Percentiles rank a stretch among this genome's conserved stretches.
phyloP scores from a whole-genome alignment of 1,140 invertebrate species.

The Cotesia glomerata region DNA sequence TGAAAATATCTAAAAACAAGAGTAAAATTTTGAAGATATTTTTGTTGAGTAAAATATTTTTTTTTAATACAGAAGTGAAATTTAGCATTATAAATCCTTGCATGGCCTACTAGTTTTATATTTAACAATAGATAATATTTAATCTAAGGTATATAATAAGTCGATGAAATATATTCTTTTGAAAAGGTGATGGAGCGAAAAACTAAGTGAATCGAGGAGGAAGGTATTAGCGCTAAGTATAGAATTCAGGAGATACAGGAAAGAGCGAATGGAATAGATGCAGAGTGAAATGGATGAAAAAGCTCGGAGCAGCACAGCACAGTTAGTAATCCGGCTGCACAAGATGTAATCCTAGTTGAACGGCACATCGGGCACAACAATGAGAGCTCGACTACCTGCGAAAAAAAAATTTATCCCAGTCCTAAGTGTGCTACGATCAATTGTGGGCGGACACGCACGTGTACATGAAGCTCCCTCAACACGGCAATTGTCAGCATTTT shows the following conservation, averaged over 20 bases:
- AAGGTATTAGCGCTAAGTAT: background rate
- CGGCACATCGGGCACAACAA: constrained; percentile 33
- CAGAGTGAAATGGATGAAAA: constrained; percentile 19
- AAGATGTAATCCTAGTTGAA: constrained; percentile 33
- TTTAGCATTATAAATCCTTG: no score
- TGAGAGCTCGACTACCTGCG: constrained; percentile 31
- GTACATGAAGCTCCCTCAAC: constrained; percentile 18
- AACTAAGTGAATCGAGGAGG: background rate
- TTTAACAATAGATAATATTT: background rate
- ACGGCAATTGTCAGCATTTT: constrained; percentile 11
- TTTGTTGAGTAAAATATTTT: no score
- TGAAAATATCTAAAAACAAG: no score
- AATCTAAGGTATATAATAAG: background rate
- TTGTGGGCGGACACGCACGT: constrained; percentile 24
- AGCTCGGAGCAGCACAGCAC: constrained; percentile 14
- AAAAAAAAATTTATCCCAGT: constrained; percentile 30
- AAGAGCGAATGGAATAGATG: background rate
- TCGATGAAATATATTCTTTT: background rate
- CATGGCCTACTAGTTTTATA: no score
- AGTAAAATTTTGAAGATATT: no score
- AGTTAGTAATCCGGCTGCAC: constrained; percentile 30
- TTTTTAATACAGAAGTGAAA: no score
- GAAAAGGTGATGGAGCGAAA: constrained; percentile 29
- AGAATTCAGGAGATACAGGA: background rate
- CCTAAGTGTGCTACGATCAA: constrained; percentile 17